Conservation (phyloP, 2,113 vertebrate species). For the Triplophysa tibetana region DNA sequence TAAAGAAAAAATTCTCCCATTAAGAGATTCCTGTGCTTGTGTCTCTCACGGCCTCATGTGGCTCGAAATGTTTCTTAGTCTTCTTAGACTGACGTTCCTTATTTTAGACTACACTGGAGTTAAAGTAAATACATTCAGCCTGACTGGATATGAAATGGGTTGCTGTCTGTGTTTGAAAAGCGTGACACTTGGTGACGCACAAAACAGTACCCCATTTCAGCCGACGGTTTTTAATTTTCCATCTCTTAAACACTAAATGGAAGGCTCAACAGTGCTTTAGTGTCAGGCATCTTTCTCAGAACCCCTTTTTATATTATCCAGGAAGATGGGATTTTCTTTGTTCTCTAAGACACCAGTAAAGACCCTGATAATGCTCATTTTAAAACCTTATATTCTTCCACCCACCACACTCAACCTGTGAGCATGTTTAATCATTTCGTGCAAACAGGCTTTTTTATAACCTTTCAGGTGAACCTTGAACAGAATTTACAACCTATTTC, state of each 20-base stretch:
- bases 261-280: not conserved
- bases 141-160: constrained; percentile 25
- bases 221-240: constrained; percentile 4
- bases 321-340: not conserved
- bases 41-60: not conserved
- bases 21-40: not conserved
- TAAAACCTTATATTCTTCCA: constrained; percentile 2
- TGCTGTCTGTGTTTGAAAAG: constrained; percentile 30
- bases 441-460: not conserved
- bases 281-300: constrained; percentile 6
- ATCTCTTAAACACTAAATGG: not conserved
- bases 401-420: not conserved
- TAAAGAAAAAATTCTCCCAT: constrained; percentile 18
- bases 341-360: constrained; percentile 13
- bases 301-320: constrained; percentile 1
- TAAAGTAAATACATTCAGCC: constrained; percentile 16
- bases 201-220: not conserved
- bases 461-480: not conserved
- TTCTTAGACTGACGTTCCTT: too few species aligned
- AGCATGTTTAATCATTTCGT: not conserved
- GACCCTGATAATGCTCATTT: not conserved
- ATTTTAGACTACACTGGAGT: not conserved
- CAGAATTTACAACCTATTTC: not conserved
- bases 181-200: constrained; percentile 15
- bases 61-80: too few species aligned